A percentile compares a stretch with the other conserved stretches of the same genome.
phyloP scores from a whole-genome alignment of 1,140 invertebrate species.

The Plectus sambesii region DNA sequence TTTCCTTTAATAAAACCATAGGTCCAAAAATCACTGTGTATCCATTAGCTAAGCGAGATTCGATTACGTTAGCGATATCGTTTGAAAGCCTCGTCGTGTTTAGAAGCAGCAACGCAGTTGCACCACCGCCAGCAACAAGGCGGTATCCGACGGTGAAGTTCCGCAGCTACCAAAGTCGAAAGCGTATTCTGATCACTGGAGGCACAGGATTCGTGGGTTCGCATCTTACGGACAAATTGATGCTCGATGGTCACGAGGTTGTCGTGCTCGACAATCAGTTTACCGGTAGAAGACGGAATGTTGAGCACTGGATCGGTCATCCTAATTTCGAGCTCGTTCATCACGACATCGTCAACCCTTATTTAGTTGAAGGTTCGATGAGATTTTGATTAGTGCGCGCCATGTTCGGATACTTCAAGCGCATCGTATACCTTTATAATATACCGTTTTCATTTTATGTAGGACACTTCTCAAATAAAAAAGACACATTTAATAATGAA shows the following conservation, averaged over 20 bases:
- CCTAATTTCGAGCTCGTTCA: conserved; percentile 97
- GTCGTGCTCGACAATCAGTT: conserved; percentile 98
- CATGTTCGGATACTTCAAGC: too few relatives aligned
- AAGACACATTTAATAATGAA: too few relatives aligned
- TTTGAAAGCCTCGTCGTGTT: too few relatives aligned
- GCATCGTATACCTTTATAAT: too few relatives aligned
- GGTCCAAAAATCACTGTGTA: too few relatives aligned
- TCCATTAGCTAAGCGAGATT: too few relatives aligned
- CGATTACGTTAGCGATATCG: too few relatives aligned
- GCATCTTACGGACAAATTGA: conserved; percentile 84
- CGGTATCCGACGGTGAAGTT: conserved; percentile 33
- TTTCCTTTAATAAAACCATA: too few relatives aligned
- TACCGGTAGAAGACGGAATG: conserved; percentile 86
- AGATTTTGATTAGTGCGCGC: not conserved
- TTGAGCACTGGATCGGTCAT: conserved; percentile 97
- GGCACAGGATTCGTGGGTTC: conserved; percentile 98
- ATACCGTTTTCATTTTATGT: too few relatives aligned
- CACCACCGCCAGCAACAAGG: too few relatives aligned
- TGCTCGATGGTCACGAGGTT: conserved; percentile 92
- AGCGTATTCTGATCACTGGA: conserved; percentile 65
- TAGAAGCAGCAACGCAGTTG: too few relatives aligned
- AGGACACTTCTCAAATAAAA: too few relatives aligned
- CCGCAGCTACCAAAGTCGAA: conserved; percentile 35
- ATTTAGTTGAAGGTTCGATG: conserved; percentile 70
- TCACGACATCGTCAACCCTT: conserved; percentile 94